Base-by-base conservation (phyloP, 2,888 invertebrate species). In the Nomada flava region DNA sequence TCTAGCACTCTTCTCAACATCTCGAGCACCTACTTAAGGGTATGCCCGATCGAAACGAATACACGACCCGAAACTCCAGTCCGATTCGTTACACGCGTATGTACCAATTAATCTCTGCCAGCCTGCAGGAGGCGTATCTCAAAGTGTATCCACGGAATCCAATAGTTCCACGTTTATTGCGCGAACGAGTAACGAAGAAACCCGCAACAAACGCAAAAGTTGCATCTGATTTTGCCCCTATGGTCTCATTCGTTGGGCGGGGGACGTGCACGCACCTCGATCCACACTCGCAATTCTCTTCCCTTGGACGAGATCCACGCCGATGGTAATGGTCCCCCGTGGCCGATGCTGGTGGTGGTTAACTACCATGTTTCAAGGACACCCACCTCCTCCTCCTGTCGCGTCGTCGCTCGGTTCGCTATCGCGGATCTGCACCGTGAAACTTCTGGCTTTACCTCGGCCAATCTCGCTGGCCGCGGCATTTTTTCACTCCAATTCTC, bases 321-420 rank as follows among this genome's bases (percentile, higher is more conserved):
- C 83, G 89, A 87, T 88, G 87, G 88, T 88, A 89, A 89, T 86
- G 88, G 86, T 87, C 76, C 82, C 73, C 74, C 82, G 85, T 85
- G 79, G 86, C 77, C 75, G 88, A 85, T 88, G 89, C 80, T 88
- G 87, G 88, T 89, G 86, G 83, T 87, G 83, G 90, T 89, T 90
- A 90, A 91, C 91, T 91, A 90, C 90, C 89, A 84, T 83, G 89
- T 81, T 87, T 86, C 92, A 92, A 92, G 92, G 92, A 90, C 90
- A 92, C 88, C 92, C 84, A 89, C 90, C 83, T 78, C 82, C 79
- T 67, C 73, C 73, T 76, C 78, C 50, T 4, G 44, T 65, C 73
- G 26, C 64, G 74, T 83, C 82, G 70, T 75, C 77, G 77, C 78
- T 79, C 74, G 69, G 57, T 76, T 82, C 80, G 81, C 79, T 84